Evolutionary conservation across 2,113 vertebrate genomes (phyloP), one percentile per base, ranked within the genome.

Genomic region (Peromyscus californicus): DNA sequence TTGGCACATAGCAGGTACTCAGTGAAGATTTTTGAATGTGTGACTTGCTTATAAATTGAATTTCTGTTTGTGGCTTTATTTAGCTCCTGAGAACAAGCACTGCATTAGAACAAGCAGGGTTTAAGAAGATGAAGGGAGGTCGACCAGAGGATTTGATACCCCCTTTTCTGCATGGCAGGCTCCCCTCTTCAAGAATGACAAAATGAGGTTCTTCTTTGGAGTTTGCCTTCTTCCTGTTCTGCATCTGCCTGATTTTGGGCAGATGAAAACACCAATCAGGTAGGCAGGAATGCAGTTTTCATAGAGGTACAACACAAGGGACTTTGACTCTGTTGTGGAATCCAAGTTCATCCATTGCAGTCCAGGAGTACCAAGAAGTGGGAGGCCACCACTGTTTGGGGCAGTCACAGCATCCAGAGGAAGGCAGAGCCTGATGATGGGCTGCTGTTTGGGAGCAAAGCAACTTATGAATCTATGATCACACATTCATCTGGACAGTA

Each of bases 401-500:
- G 45, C 31, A 80, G 45, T 45, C 29, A 0, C 0, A 8, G 29
- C 36, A 57, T 93, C 80, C 57, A 8, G 48, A 78, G 74, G 7
- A 75, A 92, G 79, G 19, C 4, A 3, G 78, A 51, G 3, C 3
- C 15, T 7, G 7, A 19, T n/a, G 48, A 36, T 0, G 0, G 17
- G 16, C 75, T 31, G n/a, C 8, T 7, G 0, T 84, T 76, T 12
- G 63, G 57, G 29, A 26, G 85, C 42, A 39, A 69, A 51, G 29
- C 16, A 19, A 89, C 86, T 29, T 31, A 21, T 39, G 21, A 54
- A 75, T 96, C 78, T 59, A 22, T 1, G 76, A 93, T 70, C 63
- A 39, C 29, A 1, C 85, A 59, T 42, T 95, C 45, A 31, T 36
- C 21, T 69, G 86, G 91, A 29, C 96, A 67, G 95, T 96, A 94